Evolutionary conservation across 1,140 invertebrate genomes (phyloP), one percentile per base, ranked within the genome.

Genomic region (Polypedilum pembai): DNA sequence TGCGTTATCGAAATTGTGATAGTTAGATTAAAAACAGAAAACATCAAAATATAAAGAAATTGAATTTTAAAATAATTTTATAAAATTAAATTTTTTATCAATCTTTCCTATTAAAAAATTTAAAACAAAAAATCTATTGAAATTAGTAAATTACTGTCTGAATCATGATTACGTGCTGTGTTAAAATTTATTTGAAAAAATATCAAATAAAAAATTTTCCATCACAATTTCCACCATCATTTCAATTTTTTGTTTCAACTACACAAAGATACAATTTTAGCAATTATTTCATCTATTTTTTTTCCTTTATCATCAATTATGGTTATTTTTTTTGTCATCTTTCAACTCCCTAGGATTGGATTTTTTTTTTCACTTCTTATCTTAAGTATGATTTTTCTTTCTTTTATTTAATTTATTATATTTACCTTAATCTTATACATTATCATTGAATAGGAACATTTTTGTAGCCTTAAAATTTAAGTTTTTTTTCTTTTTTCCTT

Each of bases 401-500:
- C 12, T 56, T 56, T 56, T 56, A 56, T n/a, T 56, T 56, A 56
- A 56, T 56, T 56, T 33, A 33, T 56, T 56, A 56, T n/a, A 56
- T 56, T 33, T 33, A 33, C 45, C 45, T 56, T 56, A 56, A 56
- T 56, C 45, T 56, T 56, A 56, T n/a, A 33, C 24, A 12, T 56
- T 56, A 12, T 56, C 12, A 56, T 56, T 56, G 45, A 56, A 56
- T 56, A 56, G 45, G 45, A 56, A 56, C 45, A 56, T 56, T 56
- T 56, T 56, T 56, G 45, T 56, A 56, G 45, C 45, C 45, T 56
- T 56, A 56, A 56, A 12, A 56, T 56, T 56, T 56, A 56, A 56
- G 45, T 15, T 10, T 56, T 56, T 56, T 56, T 12, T 56, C n/a
- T 56, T n/a, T 12, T 56, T n/a, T 56, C 12, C 45, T 56, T 56